Evolutionary conservation across 1,140 invertebrate genomes (phyloP).

Genomic region (Nasonia vitripennis): DNA sequence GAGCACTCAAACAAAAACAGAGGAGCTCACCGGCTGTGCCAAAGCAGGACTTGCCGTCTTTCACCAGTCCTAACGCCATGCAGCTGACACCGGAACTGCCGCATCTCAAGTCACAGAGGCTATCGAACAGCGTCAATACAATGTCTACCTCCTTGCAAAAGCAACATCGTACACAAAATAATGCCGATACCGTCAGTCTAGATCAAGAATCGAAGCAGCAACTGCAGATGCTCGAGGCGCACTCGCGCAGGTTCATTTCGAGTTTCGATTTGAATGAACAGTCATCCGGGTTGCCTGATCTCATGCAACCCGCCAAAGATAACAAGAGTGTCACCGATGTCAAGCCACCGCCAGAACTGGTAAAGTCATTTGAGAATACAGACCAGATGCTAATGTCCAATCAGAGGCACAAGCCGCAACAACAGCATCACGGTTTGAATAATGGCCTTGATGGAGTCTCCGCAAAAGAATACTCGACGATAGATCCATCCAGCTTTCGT

Average conservation of each 20-base stretch:
- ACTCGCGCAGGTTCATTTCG: constrained; percentile 4
- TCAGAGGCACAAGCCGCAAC: constrained; percentile 57
- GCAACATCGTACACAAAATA: constrained; percentile 15
- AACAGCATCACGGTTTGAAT: constrained; percentile 50
- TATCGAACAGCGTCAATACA: constrained; percentile 11
- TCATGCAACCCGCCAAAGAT: background rate
- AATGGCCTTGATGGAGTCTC: constrained; percentile 59
- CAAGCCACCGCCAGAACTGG: constrained; percentile 43
- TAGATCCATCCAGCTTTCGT: constrained; percentile 40
- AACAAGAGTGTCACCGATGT: background rate
- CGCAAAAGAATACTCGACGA: constrained; percentile 46
- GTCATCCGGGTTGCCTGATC: constrained; percentile 7
- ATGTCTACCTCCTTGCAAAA: constrained; percentile 26
- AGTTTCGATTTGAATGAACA: constrained; percentile 21
- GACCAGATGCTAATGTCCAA: constrained; percentile 60
- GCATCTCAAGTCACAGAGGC: constrained; percentile 30
- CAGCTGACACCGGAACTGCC: background rate
- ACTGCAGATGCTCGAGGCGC: constrained; percentile 11
- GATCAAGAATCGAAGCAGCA: background rate
- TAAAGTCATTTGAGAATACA: constrained; percentile 59
- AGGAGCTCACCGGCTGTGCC: constrained; percentile 63
- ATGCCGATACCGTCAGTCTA: background rate
- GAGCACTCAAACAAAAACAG: constrained; percentile 64
- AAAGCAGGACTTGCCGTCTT: constrained; percentile 32
- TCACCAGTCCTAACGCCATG: constrained; percentile 2